These are phyloP conservation scores for Zoanthus sansibaricus DNA, from an alignment of 92 coral and sea anemone genomes.

Conservation along the genomic window DNA sequence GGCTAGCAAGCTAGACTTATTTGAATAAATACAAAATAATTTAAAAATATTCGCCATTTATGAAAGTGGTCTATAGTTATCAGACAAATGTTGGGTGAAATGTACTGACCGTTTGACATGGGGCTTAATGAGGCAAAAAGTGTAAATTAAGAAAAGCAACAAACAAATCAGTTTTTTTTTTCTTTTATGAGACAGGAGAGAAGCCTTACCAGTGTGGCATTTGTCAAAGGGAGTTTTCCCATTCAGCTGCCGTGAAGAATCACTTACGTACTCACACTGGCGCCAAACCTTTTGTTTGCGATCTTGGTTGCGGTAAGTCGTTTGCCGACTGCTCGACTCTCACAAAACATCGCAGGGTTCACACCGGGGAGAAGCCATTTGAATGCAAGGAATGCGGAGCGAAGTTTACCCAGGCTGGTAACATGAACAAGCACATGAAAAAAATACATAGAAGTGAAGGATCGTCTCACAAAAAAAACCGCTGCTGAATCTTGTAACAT, in stretches of 20 bases:
- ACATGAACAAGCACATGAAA: slow-evolving; percentile 85
- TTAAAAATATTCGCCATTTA: too few species aligned
- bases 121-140: too few species aligned
- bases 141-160: too few species aligned
- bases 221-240: slow-evolving; percentile 72
- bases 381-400: slow-evolving; percentile 68
- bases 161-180: too few species aligned
- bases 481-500: not conserved
- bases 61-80: too few species aligned
- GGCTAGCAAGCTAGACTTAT: too few species aligned
- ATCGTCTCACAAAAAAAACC: not conserved
- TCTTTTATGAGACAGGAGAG: slow-evolving; percentile 53
- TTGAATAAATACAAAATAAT: too few species aligned
- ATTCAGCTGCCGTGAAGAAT: slow-evolving; percentile 77
- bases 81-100: too few species aligned
- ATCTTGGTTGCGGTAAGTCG: slow-evolving; percentile 65
- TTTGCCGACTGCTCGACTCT: slow-evolving; percentile 86
- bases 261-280: slow-evolving; percentile 87
- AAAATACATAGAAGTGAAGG: slow-evolving; percentile 56
- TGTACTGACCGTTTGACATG: too few species aligned
- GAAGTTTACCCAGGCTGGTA: slow-evolving; percentile 81
- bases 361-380: slow-evolving; percentile 85
- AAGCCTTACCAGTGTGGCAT: slow-evolving; percentile 76
- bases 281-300: slow-evolving; percentile 74
- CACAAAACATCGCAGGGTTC: slow-evolving; percentile 75